These are phyloP conservation scores for Martes martes DNA, from an alignment of 2,113 vertebrate species.

Conservation along the genomic window DNA sequence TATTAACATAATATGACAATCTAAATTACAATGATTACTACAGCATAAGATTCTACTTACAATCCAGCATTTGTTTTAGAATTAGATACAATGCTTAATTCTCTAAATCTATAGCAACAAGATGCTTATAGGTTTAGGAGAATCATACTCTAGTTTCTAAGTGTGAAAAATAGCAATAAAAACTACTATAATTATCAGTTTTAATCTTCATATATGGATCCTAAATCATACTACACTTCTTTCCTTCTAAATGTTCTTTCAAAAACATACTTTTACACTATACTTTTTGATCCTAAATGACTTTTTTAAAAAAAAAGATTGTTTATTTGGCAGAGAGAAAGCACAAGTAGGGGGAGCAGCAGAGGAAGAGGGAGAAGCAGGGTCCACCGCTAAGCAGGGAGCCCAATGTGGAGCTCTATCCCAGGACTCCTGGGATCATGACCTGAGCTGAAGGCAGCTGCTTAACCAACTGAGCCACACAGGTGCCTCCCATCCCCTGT, in stretches of 20 bases:
- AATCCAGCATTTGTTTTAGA: conserved; percentile 17
- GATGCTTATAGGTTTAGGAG: background rate
- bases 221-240: background rate
- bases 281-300: background rate
- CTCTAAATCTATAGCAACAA: background rate
- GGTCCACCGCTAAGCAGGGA: background rate
- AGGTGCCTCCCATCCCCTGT: background rate
- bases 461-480: background rate
- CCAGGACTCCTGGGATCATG: background rate
- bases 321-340: background rate
- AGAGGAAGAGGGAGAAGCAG: too few relatives aligned
- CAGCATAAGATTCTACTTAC: background rate
- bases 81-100: background rate
- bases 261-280: background rate
- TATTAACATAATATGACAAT: background rate
- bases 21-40: conserved; percentile 11
- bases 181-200: background rate
- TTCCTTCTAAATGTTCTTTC: background rate
- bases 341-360: too few relatives aligned
- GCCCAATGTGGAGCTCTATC: background rate
- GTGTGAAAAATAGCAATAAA: background rate
- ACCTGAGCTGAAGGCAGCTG: background rate
- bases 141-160: background rate
- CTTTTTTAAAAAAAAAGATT: background rate
- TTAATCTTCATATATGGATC: background rate